Conservation (phyloP, 2,113 vertebrate species). For the Lathamus discolor region DNA sequence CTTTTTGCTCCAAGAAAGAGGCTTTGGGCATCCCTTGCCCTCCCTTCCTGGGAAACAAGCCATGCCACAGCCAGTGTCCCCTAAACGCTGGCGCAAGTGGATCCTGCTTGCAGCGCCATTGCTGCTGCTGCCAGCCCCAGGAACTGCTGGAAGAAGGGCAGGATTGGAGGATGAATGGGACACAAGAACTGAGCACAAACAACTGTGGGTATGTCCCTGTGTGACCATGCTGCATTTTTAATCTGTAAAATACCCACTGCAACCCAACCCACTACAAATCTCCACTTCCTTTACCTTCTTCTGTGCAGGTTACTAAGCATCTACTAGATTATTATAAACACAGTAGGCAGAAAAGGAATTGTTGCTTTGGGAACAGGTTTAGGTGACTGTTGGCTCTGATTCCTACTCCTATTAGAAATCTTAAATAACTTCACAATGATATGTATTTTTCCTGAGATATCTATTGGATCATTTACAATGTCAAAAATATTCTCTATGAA, state of each 20-base stretch:
- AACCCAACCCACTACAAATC: not conserved
- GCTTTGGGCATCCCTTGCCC: not conserved
- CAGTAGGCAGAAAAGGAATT: not conserved
- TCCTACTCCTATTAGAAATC: not conserved
- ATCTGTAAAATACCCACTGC: not conserved
- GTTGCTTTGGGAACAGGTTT: not conserved
- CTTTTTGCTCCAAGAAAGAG: not conserved
- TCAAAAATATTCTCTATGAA: not conserved
- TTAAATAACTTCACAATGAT: not conserved
- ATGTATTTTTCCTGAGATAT: not conserved
- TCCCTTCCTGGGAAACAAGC: not conserved
- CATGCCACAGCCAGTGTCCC: fast-evolving
- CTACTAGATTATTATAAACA: not conserved
- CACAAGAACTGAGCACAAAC: not conserved
- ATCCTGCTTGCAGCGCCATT: no score
- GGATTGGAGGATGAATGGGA: not conserved
- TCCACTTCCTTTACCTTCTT: not conserved
- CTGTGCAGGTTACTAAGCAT: not conserved
- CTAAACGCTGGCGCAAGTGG: fast-evolving
- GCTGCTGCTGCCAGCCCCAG: fast-evolving
- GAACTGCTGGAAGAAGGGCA: not conserved
- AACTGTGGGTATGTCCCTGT: not conserved
- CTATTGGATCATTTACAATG: not conserved
- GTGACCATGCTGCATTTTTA: not conserved
- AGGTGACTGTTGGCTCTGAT: not conserved